A percentile compares a stretch with the other conserved stretches of the same genome.
Evolutionary conservation across 1,140 invertebrate genomes (phyloP).

Genomic region (Caenorhabditis remanei): DNA sequence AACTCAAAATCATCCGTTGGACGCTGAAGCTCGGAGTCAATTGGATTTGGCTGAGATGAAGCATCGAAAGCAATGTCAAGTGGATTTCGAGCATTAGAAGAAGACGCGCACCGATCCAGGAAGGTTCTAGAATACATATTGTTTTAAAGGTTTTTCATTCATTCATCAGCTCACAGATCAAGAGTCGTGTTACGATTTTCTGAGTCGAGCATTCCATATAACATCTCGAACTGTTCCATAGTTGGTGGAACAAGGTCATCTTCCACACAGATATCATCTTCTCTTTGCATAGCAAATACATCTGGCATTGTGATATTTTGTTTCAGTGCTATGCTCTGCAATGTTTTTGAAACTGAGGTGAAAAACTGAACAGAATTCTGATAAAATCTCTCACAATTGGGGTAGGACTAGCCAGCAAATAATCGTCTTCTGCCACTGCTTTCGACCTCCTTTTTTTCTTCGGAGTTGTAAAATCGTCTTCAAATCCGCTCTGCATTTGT

Average conservation of each 20-base stretch:
- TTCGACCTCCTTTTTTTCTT: neutral
- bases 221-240: neutral
- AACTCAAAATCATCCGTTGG: neutral
- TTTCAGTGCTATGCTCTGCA: neutral
- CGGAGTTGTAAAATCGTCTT: neutral
- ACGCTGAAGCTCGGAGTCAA: neutral
- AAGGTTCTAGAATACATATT: conserved; percentile 8
- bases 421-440: neutral
- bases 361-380: neutral
- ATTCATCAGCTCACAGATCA: no score
- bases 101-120: neutral
- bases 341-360: neutral
- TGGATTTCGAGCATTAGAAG: neutral
- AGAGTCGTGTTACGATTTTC: neutral
- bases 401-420: neutral
- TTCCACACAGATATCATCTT: neutral
- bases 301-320: conserved; percentile 30
- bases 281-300: neutral
- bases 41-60: no score
- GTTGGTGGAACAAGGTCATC: neutral
- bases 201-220: neutral
- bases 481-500: neutral
- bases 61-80: no score
- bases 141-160: neutral
- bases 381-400: neutral